Base-by-base conservation (phyloP, 1,140 invertebrate genomes). In the Ylistrum balloti region DNA sequence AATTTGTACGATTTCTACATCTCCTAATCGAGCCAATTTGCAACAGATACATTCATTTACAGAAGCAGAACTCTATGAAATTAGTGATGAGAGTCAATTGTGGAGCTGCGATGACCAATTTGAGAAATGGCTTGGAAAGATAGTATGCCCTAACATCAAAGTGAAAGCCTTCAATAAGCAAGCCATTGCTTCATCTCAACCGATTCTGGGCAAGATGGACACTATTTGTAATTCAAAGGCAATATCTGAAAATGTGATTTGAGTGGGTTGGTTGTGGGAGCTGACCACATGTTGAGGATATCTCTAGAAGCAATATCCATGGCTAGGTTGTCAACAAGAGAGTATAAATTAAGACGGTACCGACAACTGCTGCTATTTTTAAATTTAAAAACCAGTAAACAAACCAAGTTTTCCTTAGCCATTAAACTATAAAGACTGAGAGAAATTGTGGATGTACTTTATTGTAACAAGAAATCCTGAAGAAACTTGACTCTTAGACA, bases 121-220 rank as follows among this genome's bases (percentile, higher is more conserved):
- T 74, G 56, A 74, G 56, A n/a, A 74, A 74, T 74, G 56, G 56
- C 9, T 17, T 74, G 56, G 56, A 74, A 74, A 74, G 56, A 74
- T 74, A 74, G 56, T n/a, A 5, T n/a, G 56, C 28, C n/a, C n/a
- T 74, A 11, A 74, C 45, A 56, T 11, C 56, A 74, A 28, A 28
- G 56, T 74, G 5, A 11, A 74, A n/a, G 56, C n/a, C 56, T 74
- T 74, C 22, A 28, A 3, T 11, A 5, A 11, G 22, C 22, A 74
- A 2, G 22, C 22, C n/a, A 28, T 74, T n/a, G 28, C 56, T n/a
- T 17, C 10, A 9, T 38, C 41, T 17, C 41, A 3, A 74, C 22
- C 56, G 28, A 74, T 74, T 20, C 22, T 9, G 22, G 56, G 1
- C 56, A 74, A 28, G 22, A 74, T 28, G 22, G 22, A 28, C 56